Conservation (phyloP, 2,113 vertebrate species). For the Acrocephalus arundinaceus region DNA sequence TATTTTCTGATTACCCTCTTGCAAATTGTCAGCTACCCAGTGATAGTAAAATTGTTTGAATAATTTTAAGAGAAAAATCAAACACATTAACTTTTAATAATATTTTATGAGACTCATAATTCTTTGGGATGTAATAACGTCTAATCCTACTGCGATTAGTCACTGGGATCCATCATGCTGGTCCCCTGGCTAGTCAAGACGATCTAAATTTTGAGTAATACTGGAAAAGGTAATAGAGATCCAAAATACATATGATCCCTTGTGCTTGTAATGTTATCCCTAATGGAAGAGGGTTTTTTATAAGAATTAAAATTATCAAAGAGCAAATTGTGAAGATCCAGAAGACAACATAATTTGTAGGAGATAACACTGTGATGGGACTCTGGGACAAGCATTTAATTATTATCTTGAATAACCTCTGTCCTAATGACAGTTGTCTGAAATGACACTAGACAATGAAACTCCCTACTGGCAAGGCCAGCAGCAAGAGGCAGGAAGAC, state of each 20-base stretch:
- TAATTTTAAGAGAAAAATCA: constrained; percentile 65
- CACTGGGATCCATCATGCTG: constrained; percentile 56
- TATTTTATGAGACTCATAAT: constrained; percentile 59
- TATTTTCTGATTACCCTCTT: constrained; percentile 46
- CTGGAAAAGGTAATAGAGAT: constrained; percentile 40
- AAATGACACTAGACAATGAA: not conserved
- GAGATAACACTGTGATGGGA: not conserved
- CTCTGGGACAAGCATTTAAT: constrained; percentile 54
- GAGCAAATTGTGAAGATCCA: constrained; percentile 10
- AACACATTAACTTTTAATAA: constrained; percentile 67
- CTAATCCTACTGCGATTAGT: constrained; percentile 48
- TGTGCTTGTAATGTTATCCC: not conserved
- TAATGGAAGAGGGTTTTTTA: not conserved
- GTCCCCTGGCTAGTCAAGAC: constrained; percentile 30
- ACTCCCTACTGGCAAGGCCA: not conserved
- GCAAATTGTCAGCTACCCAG: constrained; percentile 27
- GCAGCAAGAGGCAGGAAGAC: constrained; percentile 34
- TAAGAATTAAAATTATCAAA: not conserved
- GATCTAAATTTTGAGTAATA: constrained; percentile 61
- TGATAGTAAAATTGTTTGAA: constrained; percentile 57
- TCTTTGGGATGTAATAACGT: constrained; percentile 56
- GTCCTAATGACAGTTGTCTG: constrained; percentile 46
- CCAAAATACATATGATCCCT: constrained; percentile 38
- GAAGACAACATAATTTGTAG: constrained; percentile 19
- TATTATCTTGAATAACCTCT: constrained; percentile 43